A percentile compares a stretch with the other conserved stretches of the same genome.
Conservation (phyloP, 2,888 invertebrate species). For the Terebella lapidaria region DNA sequence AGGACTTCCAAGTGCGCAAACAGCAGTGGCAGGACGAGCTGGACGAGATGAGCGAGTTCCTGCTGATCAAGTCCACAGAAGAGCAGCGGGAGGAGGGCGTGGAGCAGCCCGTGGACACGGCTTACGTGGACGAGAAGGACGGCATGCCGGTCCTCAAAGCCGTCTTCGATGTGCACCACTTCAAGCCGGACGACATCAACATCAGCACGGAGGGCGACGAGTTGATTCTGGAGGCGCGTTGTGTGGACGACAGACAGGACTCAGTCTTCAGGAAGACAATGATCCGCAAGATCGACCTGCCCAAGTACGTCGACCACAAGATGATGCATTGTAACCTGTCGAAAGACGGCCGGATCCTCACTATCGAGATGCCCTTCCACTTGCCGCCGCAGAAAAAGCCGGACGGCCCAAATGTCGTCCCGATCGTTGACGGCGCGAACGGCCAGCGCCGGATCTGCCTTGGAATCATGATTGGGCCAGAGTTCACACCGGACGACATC, state of each 20-base stretch:
- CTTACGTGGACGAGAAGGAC: conserved; percentile 27
- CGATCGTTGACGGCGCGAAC: conserved; percentile 20
- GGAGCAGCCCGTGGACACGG: conserved; percentile 28
- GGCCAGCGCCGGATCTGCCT: conserved; percentile 24
- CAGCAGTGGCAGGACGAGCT: conserved; percentile 31
- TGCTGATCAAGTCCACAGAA: conserved; percentile 27
- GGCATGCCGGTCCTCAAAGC: conserved; percentile 28
- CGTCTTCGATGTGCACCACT: conserved; percentile 27
- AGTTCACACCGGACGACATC: conserved; percentile 26
- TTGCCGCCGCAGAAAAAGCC: conserved; percentile 24
- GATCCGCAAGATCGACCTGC: conserved; percentile 26
- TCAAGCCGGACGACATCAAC: conserved; percentile 26
- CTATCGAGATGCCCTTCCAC: conserved; percentile 31
- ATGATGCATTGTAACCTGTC: conserved; percentile 25
- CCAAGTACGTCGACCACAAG: conserved; percentile 25
- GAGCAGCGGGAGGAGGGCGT: conserved; percentile 28
- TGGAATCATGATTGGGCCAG: conserved; percentile 21
- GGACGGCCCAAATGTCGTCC: conserved; percentile 25
- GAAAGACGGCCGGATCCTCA: conserved; percentile 18
- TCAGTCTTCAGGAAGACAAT: conserved; percentile 27
- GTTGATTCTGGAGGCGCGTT: conserved; percentile 20
- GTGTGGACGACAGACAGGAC: conserved; percentile 23
- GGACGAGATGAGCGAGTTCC: conserved; percentile 29
- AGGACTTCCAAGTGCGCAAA: conserved; percentile 25
- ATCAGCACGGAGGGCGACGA: conserved; percentile 19